Base-by-base conservation (phyloP, 1,140 invertebrate genomes). In the Tribolium madens region DNA sequence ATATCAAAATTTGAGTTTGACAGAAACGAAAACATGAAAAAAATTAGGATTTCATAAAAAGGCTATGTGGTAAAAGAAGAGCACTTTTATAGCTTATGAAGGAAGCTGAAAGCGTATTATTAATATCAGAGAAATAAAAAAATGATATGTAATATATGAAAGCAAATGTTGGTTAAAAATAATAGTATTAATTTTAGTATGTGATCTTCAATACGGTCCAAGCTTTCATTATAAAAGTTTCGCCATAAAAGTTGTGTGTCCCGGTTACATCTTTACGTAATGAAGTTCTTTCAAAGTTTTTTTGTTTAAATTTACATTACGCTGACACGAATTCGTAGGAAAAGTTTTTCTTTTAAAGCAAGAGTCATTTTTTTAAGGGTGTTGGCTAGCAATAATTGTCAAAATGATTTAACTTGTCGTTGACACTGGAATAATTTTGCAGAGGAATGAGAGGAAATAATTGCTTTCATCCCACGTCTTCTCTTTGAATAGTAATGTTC, bases 401-500 rank as follows among this genome's bases (percentile, higher is more conserved):
- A 33, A 31, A 64, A 64, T 64, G 57, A 64, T 64, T 64, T 64
- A 31, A 64, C 57, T 33, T 12, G 57, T 33, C 57, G 57, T 64
- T 60, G 15, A 31, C 53, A 60, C 50, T 21, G 14, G 26, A 60
- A 60, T 60, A 60, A 60, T 60, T 60, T 26, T 26, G 17, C 52
- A 26, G 36, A 64, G 57, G 26, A 64, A 64, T 64, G 57, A 18
- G 21, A 21, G 42, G 70, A 72, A 72, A 46, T 52, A 72, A 72
- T 72, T 72, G 50, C 70, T 50, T 72, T 50, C 46, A 31, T 48
- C 70, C 70, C 17, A 72, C 70, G 70, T 72, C 50, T 72, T 14
- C 70, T 72, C 13, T 50, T 72, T 72, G 70, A 72, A 72, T 72
- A 72, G 31, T 72, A 72, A 71, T 71, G 50, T 12, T 72, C 18